phyloP scores from a whole-genome alignment of 1,140 invertebrate genomes.

The Cotesia typhae region DNA sequence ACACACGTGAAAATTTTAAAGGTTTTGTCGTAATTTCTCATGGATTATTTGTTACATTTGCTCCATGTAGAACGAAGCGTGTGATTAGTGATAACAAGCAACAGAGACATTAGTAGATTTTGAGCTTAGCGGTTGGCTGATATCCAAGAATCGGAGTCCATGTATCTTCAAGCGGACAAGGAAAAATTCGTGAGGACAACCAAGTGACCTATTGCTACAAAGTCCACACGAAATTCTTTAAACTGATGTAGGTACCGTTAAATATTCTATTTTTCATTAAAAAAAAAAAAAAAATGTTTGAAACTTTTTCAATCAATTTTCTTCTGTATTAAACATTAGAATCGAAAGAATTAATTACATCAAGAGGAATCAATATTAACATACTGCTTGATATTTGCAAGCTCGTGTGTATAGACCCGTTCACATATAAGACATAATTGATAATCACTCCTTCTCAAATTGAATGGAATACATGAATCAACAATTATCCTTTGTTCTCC shows the following conservation, averaged over 20 bases:
- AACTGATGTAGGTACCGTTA: slow-evolving; percentile 17
- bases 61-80: too few species aligned
- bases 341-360: too few species aligned
- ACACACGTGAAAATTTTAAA: too few species aligned
- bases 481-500: not conserved
- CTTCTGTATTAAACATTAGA: not conserved
- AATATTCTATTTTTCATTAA: slow-evolving; percentile 16
- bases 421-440: not conserved
- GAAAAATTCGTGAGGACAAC: slow-evolving; percentile 15
- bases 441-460: slow-evolving; percentile 1
- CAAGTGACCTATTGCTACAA: not conserved
- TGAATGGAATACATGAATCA: slow-evolving; percentile 13
- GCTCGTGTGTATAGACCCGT: not conserved
- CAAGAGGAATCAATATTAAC: too few species aligned
- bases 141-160: slow-evolving; percentile 26
- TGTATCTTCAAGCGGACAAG: slow-evolving; percentile 15
- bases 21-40: too few species aligned
- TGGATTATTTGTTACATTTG: too few species aligned
- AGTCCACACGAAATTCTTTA: slow-evolving; percentile 9
- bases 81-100: not conserved
- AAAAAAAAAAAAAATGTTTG: not conserved
- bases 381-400: too few species aligned
- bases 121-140: slow-evolving; percentile 25
- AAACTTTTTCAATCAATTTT: not conserved
- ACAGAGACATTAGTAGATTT: not conserved